Evolutionary conservation across 1,140 invertebrate genomes (phyloP).

Genomic region (Leptopilina clavipes): DNA sequence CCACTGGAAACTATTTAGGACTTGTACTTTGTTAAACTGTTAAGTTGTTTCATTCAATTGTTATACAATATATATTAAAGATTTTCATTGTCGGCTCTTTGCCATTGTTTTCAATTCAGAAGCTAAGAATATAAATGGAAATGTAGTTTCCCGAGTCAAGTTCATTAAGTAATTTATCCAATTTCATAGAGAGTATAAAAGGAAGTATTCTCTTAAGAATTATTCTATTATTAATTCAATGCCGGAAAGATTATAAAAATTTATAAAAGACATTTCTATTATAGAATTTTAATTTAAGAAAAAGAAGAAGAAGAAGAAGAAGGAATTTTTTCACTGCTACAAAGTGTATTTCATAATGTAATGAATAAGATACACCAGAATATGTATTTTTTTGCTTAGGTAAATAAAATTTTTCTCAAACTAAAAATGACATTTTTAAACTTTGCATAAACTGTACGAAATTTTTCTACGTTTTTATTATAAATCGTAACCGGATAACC

Average conservation of each 20-base stretch:
- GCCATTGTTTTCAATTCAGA: not conserved
- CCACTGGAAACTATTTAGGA: not conserved
- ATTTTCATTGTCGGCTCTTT: constrained; percentile 1
- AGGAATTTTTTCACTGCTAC: too few species aligned
- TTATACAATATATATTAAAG: not conserved
- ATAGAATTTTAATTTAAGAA: not conserved
- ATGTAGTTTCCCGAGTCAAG: not conserved
- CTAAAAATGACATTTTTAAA: too few species aligned
- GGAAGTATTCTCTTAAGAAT: not conserved
- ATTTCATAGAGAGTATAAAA: not conserved
- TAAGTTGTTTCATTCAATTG: constrained; percentile 10
- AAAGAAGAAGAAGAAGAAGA: too few species aligned
- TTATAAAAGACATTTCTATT: not conserved
- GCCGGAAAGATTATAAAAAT: constrained; percentile 10
- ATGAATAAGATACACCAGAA: too few species aligned
- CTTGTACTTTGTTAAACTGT: not conserved
- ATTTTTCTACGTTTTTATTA: too few species aligned
- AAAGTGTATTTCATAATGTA: too few species aligned
- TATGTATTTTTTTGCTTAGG: too few species aligned
- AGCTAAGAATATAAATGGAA: not conserved
- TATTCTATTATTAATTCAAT: constrained; percentile 6
- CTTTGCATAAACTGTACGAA: too few species aligned
- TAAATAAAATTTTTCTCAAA: too few species aligned
- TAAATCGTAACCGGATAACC: too few species aligned
- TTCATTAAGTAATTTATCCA: constrained; percentile 9